Base-by-base conservation (phyloP, 2,113 vertebrate species). In the Mus pahari region DNA sequence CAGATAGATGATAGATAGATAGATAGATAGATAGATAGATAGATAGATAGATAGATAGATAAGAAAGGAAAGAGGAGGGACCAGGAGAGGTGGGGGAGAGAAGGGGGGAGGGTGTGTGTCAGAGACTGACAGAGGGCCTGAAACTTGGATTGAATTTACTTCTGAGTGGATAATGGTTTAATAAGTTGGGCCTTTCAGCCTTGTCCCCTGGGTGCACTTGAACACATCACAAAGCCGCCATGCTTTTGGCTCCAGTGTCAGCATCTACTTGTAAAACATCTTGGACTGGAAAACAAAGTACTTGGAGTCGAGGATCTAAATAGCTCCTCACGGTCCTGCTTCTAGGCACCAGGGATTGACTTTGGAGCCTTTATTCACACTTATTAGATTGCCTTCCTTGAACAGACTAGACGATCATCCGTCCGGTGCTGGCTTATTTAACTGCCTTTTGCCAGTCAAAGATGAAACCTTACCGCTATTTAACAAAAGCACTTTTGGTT, bases 391-490 rank as follows among this genome's bases (percentile, higher is more conserved):
- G 8, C 60, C 62, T 97, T 97, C 88, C 5, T 55, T 55, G 79
- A 95, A 88, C 79, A 92, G 96, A 94, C 94, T 81, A 81, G 14
- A 13, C 70, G 93, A 48, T 88, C 19, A 2, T 66, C 73, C 93
- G 20, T 60, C 36, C 42, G 71, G 36, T 89, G 33, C 62, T 66
- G 39, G 28, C 66, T 97, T 83, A 4, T 48, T 90, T 66, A 95
- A 87, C 91, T 94, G 7, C 94, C 74, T 78, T 97, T 95, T 98
- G 94, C 90, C 74, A 91, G n/a, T 92, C 60, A 62, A 90, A 93
- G 96, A 92, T 81, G 93, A 94, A 96, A 92, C 1, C 48, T 96
- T 93, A 95, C 97, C 86, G 78, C 87, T 74, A 92, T 66, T 89
- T 87, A 93, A 92, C 39, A 84, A 89, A 96, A 28, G 71, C 94